phyloP scores from a whole-genome alignment of 1,140 invertebrate species.

The Leptopilina boulardi region DNA sequence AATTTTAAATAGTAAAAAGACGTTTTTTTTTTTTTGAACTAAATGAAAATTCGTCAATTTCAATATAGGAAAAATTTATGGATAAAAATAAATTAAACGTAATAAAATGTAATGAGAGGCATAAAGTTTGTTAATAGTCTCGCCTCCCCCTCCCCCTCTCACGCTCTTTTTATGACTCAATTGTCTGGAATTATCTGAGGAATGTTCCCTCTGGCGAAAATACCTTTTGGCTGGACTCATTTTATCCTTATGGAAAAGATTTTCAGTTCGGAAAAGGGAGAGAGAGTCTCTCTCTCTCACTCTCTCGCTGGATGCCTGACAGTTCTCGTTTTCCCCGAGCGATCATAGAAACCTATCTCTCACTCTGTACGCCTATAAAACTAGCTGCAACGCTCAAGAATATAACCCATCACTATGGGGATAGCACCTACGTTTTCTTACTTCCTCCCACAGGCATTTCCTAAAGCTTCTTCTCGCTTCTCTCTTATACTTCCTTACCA shows the following conservation, averaged over 20 bases:
- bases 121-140: constrained; percentile 1
- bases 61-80: background rate
- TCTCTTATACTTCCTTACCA: constrained; percentile 18
- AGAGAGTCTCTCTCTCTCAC: too few relatives aligned
- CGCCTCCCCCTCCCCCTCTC: too few relatives aligned
- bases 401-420: constrained; percentile 56
- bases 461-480: constrained; percentile 1
- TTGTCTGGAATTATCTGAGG: constrained; percentile 2
- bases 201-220: constrained; percentile 10
- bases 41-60: background rate
- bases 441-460: constrained; percentile 28
- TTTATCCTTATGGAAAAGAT: background rate
- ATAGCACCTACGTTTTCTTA: constrained; percentile 43
- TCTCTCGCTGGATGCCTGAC: too few relatives aligned
- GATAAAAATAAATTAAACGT: constrained; percentile 18
- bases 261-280: constrained; percentile 2
- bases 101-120: constrained; percentile 11
- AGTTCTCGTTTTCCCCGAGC: constrained; percentile 43
- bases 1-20: too few relatives aligned
- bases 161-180: background rate
- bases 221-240: constrained; percentile 7
- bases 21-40: background rate
- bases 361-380: constrained; percentile 57
- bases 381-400: constrained; percentile 52
- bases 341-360: constrained; percentile 54